Evolutionary conservation across 2,797 vertebrate species (phyloP).

Genomic region (Acanthurus leucopareius): DNA sequence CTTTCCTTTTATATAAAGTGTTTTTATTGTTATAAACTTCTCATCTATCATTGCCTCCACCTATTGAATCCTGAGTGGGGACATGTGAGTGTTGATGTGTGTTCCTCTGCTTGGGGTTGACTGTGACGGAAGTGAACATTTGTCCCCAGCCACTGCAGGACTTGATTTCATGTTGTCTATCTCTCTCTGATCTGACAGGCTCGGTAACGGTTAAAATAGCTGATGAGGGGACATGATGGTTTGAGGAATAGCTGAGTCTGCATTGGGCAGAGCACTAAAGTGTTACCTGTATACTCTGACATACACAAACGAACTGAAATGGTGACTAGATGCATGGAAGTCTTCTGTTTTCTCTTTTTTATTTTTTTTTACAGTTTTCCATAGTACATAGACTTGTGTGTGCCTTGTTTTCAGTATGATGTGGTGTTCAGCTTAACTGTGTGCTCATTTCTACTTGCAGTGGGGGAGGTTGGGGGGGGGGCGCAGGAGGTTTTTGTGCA

Average conservation of each 20-base stretch:
- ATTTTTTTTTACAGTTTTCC: constrained; percentile 75
- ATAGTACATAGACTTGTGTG: constrained; percentile 94
- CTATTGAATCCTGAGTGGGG: constrained; percentile 62
- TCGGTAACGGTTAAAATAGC: constrained; percentile 98
- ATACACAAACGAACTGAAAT: constrained; percentile 95
- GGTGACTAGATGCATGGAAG: constrained; percentile 99
- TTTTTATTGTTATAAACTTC: constrained; percentile 53
- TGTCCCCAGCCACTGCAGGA: constrained; percentile 79
- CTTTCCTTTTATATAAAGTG: constrained; percentile 10
- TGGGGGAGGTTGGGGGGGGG: constrained; percentile 74
- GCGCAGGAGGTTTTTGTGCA: constrained; percentile 75
- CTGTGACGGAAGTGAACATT: constrained; percentile 83
- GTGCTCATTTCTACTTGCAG: constrained; percentile 95
- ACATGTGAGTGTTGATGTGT: constrained; percentile 74
- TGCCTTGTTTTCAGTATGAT: constrained; percentile 96
- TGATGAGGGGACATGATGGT: constrained; percentile 95
- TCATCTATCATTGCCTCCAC: constrained; percentile 55
- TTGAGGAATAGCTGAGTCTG: constrained; percentile 98
- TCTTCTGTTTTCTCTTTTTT: constrained; percentile 73
- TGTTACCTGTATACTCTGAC: constrained; percentile 98
- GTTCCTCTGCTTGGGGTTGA: constrained; percentile 81
- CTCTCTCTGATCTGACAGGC: constrained; percentile 99
- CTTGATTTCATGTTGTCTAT: constrained; percentile 95
- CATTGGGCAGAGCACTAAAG: constrained; percentile 92
- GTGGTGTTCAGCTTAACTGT: constrained; percentile 99